These are phyloP conservation scores for Drosophila leontia DNA, from an alignment of 1,140 invertebrate genomes.

Conservation along the genomic window DNA sequence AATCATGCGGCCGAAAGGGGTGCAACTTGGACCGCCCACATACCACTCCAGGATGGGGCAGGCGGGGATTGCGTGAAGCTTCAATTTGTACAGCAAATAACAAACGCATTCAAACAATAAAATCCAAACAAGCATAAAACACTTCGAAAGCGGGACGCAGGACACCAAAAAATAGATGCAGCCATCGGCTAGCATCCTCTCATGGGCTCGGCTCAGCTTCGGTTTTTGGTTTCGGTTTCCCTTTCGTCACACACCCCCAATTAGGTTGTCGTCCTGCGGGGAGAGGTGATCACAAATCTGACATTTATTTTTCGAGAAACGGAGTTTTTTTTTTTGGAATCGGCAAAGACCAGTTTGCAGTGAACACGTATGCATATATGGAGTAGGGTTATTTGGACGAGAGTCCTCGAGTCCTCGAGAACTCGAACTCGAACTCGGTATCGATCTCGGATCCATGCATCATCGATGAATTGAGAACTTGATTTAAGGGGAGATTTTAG, in stretches of 20 bases:
- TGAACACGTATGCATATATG: constrained; percentile 40
- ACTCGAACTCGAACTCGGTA: constrained; percentile 14
- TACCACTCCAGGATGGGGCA: neutral
- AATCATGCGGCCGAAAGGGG: constrained; percentile 40
- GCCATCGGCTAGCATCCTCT: constrained; percentile 1
- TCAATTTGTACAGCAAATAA: constrained; percentile 69
- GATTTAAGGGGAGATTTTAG: constrained; percentile 52
- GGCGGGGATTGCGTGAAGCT: constrained; percentile 29
- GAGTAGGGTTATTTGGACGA: constrained; percentile 13
- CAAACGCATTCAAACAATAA: constrained; percentile 62
- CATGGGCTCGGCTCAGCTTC: neutral
- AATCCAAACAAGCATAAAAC: constrained; percentile 80
- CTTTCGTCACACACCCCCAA: constrained; percentile 43
- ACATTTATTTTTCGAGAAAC: constrained; percentile 30
- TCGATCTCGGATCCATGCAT: constrained; percentile 33
- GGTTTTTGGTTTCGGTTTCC: constrained; percentile 7
- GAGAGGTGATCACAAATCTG: constrained; percentile 27
- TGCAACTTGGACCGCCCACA: constrained; percentile 31
- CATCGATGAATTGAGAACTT: constrained; percentile 58
- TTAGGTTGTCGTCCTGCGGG: neutral
- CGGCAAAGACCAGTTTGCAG: constrained; percentile 25
- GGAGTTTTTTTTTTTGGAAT: constrained; percentile 20
- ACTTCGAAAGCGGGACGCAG: constrained; percentile 46
- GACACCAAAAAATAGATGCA: constrained; percentile 6
- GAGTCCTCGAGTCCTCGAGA: constrained; percentile 13